phyloP scores from a whole-genome alignment of 2,797 vertebrate genomes.

The Falco concolor region DNA sequence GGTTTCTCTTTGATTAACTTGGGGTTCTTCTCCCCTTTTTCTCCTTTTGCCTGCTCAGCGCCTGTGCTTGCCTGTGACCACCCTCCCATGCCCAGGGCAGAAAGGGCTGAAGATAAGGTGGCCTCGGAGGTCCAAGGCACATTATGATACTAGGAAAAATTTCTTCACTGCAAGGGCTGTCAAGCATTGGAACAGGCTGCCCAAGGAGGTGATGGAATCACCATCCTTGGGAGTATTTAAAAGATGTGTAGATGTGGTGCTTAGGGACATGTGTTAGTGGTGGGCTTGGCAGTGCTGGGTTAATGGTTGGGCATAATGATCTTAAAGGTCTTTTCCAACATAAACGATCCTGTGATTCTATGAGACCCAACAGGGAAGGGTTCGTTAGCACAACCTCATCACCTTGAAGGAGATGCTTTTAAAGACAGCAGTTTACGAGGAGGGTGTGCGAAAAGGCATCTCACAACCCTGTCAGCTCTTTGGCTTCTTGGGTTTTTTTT shows the following conservation, averaged over 20 bases:
- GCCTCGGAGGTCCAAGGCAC: neutral
- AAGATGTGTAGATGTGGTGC: too few species aligned
- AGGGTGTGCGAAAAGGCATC: neutral
- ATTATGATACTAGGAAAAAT: too few species aligned
- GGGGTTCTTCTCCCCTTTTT: neutral
- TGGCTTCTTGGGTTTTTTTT: neutral
- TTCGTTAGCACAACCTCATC: neutral
- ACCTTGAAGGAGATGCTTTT: neutral
- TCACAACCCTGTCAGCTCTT: neutral
- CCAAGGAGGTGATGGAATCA: too few species aligned
- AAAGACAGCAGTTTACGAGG: neutral
- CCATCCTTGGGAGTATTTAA: too few species aligned
- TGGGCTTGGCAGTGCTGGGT: too few species aligned
- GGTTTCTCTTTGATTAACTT: neutral
- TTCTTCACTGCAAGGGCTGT: too few species aligned
- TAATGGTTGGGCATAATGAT: too few species aligned
- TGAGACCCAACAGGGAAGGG: neutral
- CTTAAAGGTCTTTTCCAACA: too few species aligned
- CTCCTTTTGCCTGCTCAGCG: neutral
- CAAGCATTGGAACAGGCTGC: too few species aligned
- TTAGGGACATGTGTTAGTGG: too few species aligned
- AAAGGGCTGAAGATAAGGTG: neutral
- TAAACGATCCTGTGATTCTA: too few species aligned
- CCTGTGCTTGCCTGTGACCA: accelerated
- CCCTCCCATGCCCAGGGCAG: neutral